Conservation (phyloP, 1,140 invertebrate genomes). For the silkworm (Bombyx mori) region ASM3026992v2 NC_085130.1:11707001-11707500, state of each 20-base stretch:
- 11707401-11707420: constrained; percentile 23
- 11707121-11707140: constrained; percentile 4
- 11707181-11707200: constrained; percentile 4
- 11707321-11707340: constrained; percentile 45
- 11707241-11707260: constrained; percentile 2
- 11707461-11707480: constrained; percentile 40
- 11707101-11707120: constrained; percentile 5
- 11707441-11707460: constrained; percentile 31
- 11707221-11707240: constrained; percentile 9
- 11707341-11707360: constrained; percentile 37
- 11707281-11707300: constrained; percentile 11
- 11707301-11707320: constrained; percentile 6
- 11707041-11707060: too few species aligned
- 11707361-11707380: constrained; percentile 33
- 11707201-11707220: constrained; percentile 1
- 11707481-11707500: constrained; percentile 36
- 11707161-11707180: constrained; percentile 8
- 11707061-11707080: neutral
- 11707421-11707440: constrained; percentile 37
- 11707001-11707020: too few species aligned
- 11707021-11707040: too few species aligned
- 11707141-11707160: constrained; percentile 9
- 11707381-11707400: constrained; percentile 44
- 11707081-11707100: neutral
- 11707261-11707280: neutral